Evolutionary conservation across 2,113 vertebrate species (phyloP).

Genomic region (Chunga burmeisteri): DNA sequence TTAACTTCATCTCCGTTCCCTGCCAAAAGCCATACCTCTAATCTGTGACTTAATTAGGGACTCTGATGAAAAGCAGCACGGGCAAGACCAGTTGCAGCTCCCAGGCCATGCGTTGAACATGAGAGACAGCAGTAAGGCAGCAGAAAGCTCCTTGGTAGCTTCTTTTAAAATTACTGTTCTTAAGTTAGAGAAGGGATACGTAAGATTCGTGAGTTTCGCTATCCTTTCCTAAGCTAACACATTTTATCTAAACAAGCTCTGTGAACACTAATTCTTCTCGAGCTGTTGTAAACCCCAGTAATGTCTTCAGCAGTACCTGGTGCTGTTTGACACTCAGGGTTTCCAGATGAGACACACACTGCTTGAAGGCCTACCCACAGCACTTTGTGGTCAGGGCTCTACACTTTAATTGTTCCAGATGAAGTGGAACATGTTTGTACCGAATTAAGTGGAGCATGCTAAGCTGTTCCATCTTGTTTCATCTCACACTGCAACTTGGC

Average conservation of each 20-base stretch:
- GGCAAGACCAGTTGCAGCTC: neutral
- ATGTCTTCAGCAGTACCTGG: neutral
- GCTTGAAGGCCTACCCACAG: slow-evolving; percentile 16
- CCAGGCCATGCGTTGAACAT: accelerated
- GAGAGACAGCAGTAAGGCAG: neutral
- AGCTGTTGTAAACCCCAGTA: neutral
- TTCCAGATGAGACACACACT: slow-evolving; percentile 60
- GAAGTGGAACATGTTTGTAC: slow-evolving; percentile 57
- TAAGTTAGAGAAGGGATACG: neutral
- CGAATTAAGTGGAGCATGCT: neutral
- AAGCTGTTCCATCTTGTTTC: slow-evolving; percentile 57
- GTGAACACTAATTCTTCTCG: neutral
- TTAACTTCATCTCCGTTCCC: neutral
- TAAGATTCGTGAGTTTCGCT: neutral
- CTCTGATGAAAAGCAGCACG: neutral
- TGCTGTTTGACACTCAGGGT: slow-evolving; percentile 62
- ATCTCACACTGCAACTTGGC: neutral
- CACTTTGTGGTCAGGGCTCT: slow-evolving; percentile 33
- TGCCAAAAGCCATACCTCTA: neutral
- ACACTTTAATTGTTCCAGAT: slow-evolving; percentile 45
- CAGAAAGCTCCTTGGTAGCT: neutral
- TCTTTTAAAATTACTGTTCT: neutral
- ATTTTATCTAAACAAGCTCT: neutral
- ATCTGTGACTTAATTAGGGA: neutral
- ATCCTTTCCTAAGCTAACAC: neutral